These are phyloP conservation scores for Macropis europaea DNA, from an alignment of 2,888 invertebrate species.

Conservation along the genomic window DNA sequence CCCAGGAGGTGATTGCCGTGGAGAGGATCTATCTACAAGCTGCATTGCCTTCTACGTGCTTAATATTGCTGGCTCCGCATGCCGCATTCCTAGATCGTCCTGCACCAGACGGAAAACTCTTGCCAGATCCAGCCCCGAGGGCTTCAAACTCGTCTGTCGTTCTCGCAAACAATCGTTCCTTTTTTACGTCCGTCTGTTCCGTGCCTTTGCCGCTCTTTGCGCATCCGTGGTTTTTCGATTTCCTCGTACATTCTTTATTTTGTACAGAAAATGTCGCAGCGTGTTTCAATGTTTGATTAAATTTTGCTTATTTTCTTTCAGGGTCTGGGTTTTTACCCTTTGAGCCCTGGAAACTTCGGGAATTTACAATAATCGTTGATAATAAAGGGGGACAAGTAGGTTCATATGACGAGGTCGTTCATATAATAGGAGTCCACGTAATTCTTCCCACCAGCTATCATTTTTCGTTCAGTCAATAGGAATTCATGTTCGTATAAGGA, in stretches of 20 bases:
- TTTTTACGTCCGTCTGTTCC: not conserved
- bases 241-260: constrained; percentile 1
- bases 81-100: constrained; percentile 69
- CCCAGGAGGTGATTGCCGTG: constrained; percentile 76
- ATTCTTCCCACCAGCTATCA: no score
- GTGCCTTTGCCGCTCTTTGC: not conserved
- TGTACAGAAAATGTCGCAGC: no score
- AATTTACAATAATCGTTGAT: no score
- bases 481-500: no score
- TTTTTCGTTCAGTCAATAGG: no score
- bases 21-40: constrained; percentile 65
- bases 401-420: no score
- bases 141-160: constrained; percentile 30
- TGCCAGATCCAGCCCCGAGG: constrained; percentile 34
- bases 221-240: not conserved
- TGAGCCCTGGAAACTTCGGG: no score
- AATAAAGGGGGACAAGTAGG: no score
- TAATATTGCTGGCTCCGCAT: constrained; percentile 45
- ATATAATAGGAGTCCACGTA: no score
- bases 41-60: constrained; percentile 48
- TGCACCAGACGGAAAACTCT: constrained; percentile 47
- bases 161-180: not conserved
- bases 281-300: no score
- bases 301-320: no score
- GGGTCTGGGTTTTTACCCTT: no score